Evolutionary conservation across 2,797 vertebrate species (phyloP), one percentile per base, ranked within the genome.

Genomic region (Masticophis lateralis): DNA sequence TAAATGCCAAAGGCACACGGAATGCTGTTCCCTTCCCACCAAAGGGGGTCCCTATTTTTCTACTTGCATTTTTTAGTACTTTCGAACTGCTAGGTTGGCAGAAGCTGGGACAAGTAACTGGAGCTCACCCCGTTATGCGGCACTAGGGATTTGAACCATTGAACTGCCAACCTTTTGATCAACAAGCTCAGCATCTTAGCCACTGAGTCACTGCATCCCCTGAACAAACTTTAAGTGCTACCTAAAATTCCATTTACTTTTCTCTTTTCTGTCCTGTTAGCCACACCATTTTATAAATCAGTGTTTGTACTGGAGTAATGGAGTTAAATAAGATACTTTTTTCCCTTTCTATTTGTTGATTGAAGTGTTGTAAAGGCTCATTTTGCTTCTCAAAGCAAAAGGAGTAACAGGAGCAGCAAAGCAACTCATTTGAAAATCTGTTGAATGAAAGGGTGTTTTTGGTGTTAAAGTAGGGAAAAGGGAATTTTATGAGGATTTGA

Each of bases 241-340:
- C 43, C 94, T 93, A 93, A 94, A 96, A 95, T 95, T 88, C 47
- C 91, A 92, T 93, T 27, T 37, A 12, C 37, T 61, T 89, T 59
- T 88, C 57, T 95, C 60, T 18, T 27, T 79, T 90, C 63, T 92
- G 94, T 87, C 11, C 94, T 63, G 93, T 93, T 94, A 90, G 93
- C 94, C 94, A 94, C 18, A n/a, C 51, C 37, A 95, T 93, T 91
- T 86, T 93, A 16, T 94, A 96, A 94, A 59, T 89, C 93, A 60
- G 47, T 92, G 95, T 93, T 92, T 14, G 5, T 28, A 13, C 32
- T 47, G 83, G 96, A 91, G 20, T 94, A 69, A 88, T 74, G 18
- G 90, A 91, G 89, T 79, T 86, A 89, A 74, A 92, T 10, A 47
- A 94, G 9, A 94, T 4, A 22, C 53, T 16, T 92, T 93, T 3